phyloP scores from a whole-genome alignment of 2,113 vertebrate species.

The Lates calcarifer region DNA sequence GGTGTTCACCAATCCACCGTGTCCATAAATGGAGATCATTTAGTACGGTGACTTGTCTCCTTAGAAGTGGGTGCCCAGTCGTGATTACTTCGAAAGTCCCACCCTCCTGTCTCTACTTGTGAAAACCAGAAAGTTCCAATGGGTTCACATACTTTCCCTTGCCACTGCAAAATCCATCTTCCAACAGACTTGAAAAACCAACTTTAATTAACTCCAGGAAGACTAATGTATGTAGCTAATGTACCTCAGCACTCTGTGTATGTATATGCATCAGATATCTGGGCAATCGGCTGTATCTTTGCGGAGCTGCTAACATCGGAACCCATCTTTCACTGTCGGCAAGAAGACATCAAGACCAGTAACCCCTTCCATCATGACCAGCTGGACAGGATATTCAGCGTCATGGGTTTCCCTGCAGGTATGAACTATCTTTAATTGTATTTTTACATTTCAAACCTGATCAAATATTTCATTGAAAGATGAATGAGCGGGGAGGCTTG shows the following conservation, averaged over 20 bases:
- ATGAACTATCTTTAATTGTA: not conserved
- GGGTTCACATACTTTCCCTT: too few species aligned
- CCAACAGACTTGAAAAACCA: not conserved
- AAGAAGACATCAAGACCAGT: conserved; percentile 99
- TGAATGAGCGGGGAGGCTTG: too few species aligned
- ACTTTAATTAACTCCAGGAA: not conserved
- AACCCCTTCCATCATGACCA: conserved; percentile 99
- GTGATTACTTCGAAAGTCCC: too few species aligned
- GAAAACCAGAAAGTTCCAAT: too few species aligned
- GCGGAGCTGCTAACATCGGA: conserved; percentile 98
- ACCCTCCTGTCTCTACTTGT: too few species aligned
- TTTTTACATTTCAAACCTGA: not conserved
- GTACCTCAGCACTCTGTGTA: conserved; percentile 2
- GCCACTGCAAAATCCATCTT: not conserved
- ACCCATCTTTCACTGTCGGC: conserved; percentile 98
- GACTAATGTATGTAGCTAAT: conserved; percentile 6
- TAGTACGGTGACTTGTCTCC: too few species aligned
- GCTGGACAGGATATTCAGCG: conserved; percentile 97
- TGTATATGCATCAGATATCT: conserved; percentile 89
- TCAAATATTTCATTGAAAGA: not conserved
- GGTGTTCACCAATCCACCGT: too few species aligned
- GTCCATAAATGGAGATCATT: too few species aligned
- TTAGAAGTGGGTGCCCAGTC: too few species aligned
- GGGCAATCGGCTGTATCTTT: conserved; percentile 99
- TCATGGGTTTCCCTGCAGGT: conserved; percentile 99